Base-by-base conservation (phyloP, 2,888 invertebrate genomes). In the Stomorhina lunata region DNA sequence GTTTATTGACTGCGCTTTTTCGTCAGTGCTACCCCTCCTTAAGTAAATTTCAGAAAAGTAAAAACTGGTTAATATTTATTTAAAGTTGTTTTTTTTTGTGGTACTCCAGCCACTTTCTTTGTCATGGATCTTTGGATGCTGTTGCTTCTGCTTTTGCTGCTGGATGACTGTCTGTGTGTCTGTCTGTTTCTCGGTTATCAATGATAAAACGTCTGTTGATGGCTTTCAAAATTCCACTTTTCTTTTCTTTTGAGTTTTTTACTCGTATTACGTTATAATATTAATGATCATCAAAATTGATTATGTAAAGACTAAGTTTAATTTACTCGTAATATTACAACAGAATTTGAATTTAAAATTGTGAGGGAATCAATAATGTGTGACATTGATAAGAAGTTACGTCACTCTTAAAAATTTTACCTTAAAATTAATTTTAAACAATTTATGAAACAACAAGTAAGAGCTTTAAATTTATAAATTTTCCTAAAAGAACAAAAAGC, bases 101-200 rank as follows among this genome's bases (percentile, higher is more conserved):
- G n/a, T n/a, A n/a, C n/a, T n/a, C 9, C 40, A 75, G 22, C 50
- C 66, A 81, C 76, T 77, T 77, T 81, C 80, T 71, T 72, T 78
- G 71, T 22, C 63, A 48, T 27, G 55, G 25, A 25, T 50, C 6
- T 48, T 59, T 40, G 5, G 22, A 22, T 53, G 40, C 63, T 61
- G 76, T 34, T 45, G 34, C 20, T 45, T n/a, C 15, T 45, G 53
- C 63, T 57, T 29, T 32, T 32, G 12, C 15, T 20, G 15, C 12
- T 37, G 59, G 12, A 34, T 12, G 48, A 0, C 4, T 40, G 40
- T 48, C 22, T n/a, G 17, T n/a, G 10, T 50, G n/a, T 57, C n/a
- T 40, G n/a, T 27, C 22, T 37, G 27, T 34, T 57, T 29, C 50
- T 66, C 15, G n/a, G n/a, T 61, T 59, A 17, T 59, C 12, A 50